phyloP scores from a whole-genome alignment of 2,797 vertebrate species.

The Odontamblyopus rebecca region DNA sequence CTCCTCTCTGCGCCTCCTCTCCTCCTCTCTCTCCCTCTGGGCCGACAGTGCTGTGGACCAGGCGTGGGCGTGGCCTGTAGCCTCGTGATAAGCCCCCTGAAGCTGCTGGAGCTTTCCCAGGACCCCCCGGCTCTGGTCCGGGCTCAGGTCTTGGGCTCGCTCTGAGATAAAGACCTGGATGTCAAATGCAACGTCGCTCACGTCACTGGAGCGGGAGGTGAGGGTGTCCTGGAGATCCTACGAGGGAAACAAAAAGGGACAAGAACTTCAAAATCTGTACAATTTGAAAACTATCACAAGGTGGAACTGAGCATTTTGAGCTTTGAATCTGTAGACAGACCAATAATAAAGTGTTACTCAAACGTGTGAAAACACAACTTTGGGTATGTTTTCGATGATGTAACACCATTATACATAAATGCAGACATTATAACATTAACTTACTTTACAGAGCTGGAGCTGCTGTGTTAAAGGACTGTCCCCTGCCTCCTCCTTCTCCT shows the following conservation, averaged over 20 bases:
- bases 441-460: conserved; percentile 80
- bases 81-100: conserved; percentile 83
- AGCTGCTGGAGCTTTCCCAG: conserved; percentile 87
- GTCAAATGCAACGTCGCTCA: conserved; percentile 79
- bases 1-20: conserved; percentile 52
- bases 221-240: conserved; percentile 85
- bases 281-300: no score
- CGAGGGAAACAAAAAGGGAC: background rate
- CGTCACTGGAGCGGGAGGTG: conserved; percentile 74
- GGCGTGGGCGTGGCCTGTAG: conserved; percentile 73
- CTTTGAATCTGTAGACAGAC: no score
- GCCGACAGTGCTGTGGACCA: conserved; percentile 77
- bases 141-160: conserved; percentile 85
- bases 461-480: conserved; percentile 60
- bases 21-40: conserved; percentile 65
- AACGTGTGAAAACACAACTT: no score
- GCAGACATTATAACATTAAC: background rate
- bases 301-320: no score
- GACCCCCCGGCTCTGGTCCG: conserved; percentile 87
- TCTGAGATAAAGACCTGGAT: conserved; percentile 91
- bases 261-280: background rate
- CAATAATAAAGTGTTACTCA: no score
- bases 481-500: conserved; percentile 26
- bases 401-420: no score
- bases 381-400: no score